Base-by-base conservation (phyloP, 2,888 invertebrate species). In the Amphimallon solstitiale region DNA sequence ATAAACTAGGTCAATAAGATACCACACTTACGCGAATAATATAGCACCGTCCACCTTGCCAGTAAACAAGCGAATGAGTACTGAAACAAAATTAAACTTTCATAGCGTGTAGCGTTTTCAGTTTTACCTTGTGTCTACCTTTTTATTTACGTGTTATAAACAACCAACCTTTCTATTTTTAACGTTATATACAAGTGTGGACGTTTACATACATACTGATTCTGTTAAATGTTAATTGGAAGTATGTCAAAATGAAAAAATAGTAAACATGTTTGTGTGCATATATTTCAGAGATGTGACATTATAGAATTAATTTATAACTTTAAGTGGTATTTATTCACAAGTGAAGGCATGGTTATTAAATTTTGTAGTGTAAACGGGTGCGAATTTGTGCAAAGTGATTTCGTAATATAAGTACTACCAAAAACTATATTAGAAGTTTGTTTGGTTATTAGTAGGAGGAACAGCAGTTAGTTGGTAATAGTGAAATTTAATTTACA, bases 11-110 rank as follows among this genome's bases (percentile, higher is more conserved):
- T 54, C 54, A 40, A 54, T 54, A 54, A 19, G 54, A 21, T 37
- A 6, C 38, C 34, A 35, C 12, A 17, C 23, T 54, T 43, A 59
- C 38, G 56, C 43, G 29, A 59, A 59, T 29, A 59, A 38, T 43
- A 45, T 40, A 29, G 40, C 56, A 2, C 43, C 56, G 56, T 59
- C 56, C 56, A 59, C 40, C 56, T 59, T 59, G 56, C 56, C 56
- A 59, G 43, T 59, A 23, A 59, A 43, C 43, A 59, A 45, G 43
- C 56, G 56, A 43, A 59, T 59, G 56, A 59, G 29, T 15, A 34
- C 56, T 59, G 56, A 59, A 59, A 59, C 56, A 59, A 43, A 59
- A 59, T 59, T 29, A 59, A 59, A 59, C 5, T 43, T 56, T 59
- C 56, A 59, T 29, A 12, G 56, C 17, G 43, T 29, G 10, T 14